Evolutionary conservation across 2,888 invertebrate species (phyloP).

Genomic region (Stenchaetothrips biformis): DNA sequence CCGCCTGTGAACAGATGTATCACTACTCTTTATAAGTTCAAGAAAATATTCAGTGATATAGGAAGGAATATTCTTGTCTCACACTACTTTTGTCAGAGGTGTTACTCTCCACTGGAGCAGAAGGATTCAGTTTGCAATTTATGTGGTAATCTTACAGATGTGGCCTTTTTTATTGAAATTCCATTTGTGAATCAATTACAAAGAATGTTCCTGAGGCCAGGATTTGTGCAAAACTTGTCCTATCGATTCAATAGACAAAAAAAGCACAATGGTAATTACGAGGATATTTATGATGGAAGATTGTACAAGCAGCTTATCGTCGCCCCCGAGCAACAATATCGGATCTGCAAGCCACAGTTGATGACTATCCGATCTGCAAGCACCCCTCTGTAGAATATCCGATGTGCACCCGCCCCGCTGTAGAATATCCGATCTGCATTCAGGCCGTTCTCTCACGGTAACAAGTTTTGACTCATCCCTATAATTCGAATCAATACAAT

Average conservation of each 20-base stretch:
- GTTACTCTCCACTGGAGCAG: not conserved
- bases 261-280: too few species aligned
- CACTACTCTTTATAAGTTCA: not conserved
- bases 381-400: too few species aligned
- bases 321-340: too few species aligned
- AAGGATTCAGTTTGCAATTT: not conserved
- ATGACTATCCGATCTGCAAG: too few species aligned
- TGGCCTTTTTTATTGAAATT: not conserved
- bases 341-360: too few species aligned
- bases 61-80: not conserved
- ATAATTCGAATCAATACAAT: too few species aligned
- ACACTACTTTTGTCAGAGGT: not conserved
- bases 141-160: not conserved
- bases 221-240: not conserved
- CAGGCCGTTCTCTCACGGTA: too few species aligned
- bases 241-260: not conserved
- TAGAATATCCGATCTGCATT: too few species aligned
- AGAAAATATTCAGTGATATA: not conserved
- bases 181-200: not conserved
- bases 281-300: conserved; percentile 6
- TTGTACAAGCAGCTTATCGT: conserved; percentile 1
- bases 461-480: too few species aligned
- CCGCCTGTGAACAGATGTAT: not conserved
- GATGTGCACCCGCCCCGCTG: too few species aligned
- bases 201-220: not conserved